These are phyloP conservation scores for Adelosebastes latens DNA, from an alignment of 2,797 vertebrate species.

Conservation along the genomic window DNA sequence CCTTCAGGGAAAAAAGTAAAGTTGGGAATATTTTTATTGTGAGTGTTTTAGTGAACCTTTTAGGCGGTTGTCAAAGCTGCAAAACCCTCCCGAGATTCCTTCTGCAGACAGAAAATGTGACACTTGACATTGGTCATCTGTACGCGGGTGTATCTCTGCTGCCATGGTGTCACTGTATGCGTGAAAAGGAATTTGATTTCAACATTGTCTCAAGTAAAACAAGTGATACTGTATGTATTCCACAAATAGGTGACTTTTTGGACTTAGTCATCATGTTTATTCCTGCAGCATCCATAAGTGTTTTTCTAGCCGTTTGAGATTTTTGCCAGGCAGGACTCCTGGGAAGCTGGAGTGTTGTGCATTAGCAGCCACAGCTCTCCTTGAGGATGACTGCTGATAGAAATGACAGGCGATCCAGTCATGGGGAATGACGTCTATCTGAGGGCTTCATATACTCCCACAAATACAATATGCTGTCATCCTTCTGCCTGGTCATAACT, in stretches of 20 bases:
- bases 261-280: conserved; percentile 10
- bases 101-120: conserved; percentile 9
- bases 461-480: conserved; percentile 40
- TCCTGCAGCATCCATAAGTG: conserved; percentile 35
- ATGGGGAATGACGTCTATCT: conserved; percentile 51
- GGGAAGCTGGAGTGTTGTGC: conserved; percentile 69
- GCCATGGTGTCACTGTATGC: background rate
- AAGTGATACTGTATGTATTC: background rate
- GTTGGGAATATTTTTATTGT: conserved; percentile 1
- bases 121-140: background rate
- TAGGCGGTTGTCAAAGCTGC: conserved; percentile 21
- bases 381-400: conserved; percentile 47
- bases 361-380: conserved; percentile 67
- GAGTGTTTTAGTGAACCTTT: conserved; percentile 38
- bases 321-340: conserved; percentile 42
- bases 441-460: conserved; percentile 45
- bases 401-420: conserved; percentile 56
- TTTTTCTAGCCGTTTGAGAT: conserved; percentile 41
- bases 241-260: background rate
- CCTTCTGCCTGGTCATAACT: conserved; percentile 17
- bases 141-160: background rate
- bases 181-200: background rate
- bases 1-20: background rate
- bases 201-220: background rate
- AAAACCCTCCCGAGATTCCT: conserved; percentile 13